phyloP scores from a whole-genome alignment of 2,113 vertebrate genomes.

The Falco punctatus region DNA sequence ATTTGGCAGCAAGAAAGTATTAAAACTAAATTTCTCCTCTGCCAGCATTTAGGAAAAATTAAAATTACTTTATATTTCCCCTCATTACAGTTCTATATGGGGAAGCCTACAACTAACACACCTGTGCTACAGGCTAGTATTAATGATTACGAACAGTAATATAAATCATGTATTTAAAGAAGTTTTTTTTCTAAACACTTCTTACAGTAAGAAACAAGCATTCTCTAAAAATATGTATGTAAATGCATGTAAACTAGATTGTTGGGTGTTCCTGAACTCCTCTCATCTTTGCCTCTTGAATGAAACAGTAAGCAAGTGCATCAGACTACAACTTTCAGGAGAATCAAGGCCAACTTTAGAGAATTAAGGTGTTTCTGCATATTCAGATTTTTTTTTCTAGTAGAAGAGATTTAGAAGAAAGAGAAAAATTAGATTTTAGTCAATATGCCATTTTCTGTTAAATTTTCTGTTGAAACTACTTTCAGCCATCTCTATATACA shows the following conservation, averaged over 20 bases:
- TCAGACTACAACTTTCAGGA: not conserved
- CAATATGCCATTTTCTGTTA: not conserved
- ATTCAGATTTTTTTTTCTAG: not conserved
- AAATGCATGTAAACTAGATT: not conserved
- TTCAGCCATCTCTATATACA: not conserved
- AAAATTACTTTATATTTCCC: not conserved
- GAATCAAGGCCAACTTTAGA: not conserved
- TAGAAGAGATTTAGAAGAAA: not conserved
- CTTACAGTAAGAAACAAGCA: not conserved
- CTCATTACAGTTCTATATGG: not conserved
- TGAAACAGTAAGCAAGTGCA: not conserved
- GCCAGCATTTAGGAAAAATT: not conserved
- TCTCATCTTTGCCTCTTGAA: not conserved
- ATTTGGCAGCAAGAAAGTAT: not conserved
- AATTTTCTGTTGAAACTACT: not conserved
- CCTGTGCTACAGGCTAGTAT: not conserved
- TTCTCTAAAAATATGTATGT: not conserved
- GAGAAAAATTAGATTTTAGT: not conserved
- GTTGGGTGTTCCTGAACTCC: not conserved
- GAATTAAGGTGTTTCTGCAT: not conserved
- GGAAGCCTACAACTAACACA: not conserved
- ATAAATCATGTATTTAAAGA: not conserved
- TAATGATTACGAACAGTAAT: not conserved
- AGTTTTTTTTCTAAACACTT: not conserved
- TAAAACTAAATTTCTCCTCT: not conserved